These are phyloP conservation scores for Sarcophaga peregrina DNA, from an alignment of 1,140 invertebrate species.

Conservation along the genomic window DNA sequence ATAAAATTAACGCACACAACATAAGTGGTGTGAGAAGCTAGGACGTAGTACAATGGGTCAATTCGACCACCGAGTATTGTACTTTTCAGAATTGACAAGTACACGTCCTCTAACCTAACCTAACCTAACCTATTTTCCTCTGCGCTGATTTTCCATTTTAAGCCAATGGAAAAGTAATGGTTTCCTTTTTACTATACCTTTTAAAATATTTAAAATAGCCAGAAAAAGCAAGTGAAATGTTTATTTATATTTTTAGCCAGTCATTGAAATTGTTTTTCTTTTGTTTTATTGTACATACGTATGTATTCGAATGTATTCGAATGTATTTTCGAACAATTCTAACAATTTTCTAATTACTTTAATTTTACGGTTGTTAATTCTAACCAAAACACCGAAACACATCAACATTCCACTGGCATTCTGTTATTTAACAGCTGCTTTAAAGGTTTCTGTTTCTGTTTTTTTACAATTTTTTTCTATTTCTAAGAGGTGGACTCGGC, in stretches of 20 bases:
- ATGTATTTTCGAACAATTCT: constrained; percentile 22
- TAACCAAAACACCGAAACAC: not conserved
- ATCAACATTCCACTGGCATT: not conserved
- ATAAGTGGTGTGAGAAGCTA: too few relatives aligned
- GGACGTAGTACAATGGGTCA: too few relatives aligned
- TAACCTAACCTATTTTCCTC: too few relatives aligned
- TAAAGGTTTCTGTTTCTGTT: not conserved
- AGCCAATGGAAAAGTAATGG: not conserved
- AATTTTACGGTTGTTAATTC: constrained; percentile 48
- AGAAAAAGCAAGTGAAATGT: not conserved
- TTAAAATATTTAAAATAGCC: not conserved
- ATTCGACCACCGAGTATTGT: too few relatives aligned
- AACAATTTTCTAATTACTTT: constrained; percentile 47
- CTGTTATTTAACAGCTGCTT: not conserved
- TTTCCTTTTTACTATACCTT: too few relatives aligned
- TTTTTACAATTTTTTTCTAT: not conserved
- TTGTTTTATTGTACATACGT: not conserved
- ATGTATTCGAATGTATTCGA: not conserved
- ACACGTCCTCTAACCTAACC: too few relatives aligned
- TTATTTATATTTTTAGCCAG: constrained; percentile 19
- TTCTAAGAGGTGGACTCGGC: not conserved
- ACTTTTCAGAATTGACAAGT: too few relatives aligned
- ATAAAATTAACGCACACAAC: too few relatives aligned
- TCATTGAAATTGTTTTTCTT: constrained; percentile 31
- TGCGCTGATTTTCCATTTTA: not conserved